Conservation (phyloP, 1,140 invertebrate genomes). For the Berghia stephanieae region DNA sequence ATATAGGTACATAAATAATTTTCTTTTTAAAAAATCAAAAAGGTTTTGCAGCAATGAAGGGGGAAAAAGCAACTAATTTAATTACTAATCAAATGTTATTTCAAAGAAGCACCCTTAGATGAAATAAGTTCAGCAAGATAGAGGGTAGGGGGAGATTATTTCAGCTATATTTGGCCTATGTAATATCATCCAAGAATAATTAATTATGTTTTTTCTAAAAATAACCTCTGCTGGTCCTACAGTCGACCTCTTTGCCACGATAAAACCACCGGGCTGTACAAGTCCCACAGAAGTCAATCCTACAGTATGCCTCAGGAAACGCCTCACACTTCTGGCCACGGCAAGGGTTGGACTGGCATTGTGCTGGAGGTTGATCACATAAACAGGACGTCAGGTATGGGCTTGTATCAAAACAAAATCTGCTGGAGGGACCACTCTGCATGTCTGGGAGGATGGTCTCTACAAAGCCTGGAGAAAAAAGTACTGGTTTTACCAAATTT, state of each 20-base stretch:
- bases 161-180: no score
- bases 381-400: constrained; percentile 47
- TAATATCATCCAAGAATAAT: no score
- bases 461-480: constrained; percentile 44
- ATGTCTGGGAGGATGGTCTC: constrained; percentile 31
- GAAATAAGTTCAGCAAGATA: no score
- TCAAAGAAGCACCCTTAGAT: no score
- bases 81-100: no score
- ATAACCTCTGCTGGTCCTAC: constrained; percentile 45
- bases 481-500: no score
- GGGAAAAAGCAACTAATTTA: no score
- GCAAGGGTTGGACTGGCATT: constrained; percentile 52
- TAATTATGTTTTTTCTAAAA: no score
- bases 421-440: constrained; percentile 33
- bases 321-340: constrained; percentile 40
- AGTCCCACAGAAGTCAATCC: constrained; percentile 46
- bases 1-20: no score
- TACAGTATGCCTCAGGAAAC: constrained; percentile 53
- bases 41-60: no score
- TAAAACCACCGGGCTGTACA: constrained; percentile 50
- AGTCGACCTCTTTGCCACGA: constrained; percentile 46
- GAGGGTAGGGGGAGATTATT: no score
- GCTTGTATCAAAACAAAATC: constrained; percentile 54
- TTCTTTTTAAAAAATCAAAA: no score
- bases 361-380: constrained; percentile 41